Evolutionary conservation across 2,888 invertebrate species (phyloP), one percentile per base, ranked within the genome.

Genomic region (Drosophila glabriapex): DNA sequence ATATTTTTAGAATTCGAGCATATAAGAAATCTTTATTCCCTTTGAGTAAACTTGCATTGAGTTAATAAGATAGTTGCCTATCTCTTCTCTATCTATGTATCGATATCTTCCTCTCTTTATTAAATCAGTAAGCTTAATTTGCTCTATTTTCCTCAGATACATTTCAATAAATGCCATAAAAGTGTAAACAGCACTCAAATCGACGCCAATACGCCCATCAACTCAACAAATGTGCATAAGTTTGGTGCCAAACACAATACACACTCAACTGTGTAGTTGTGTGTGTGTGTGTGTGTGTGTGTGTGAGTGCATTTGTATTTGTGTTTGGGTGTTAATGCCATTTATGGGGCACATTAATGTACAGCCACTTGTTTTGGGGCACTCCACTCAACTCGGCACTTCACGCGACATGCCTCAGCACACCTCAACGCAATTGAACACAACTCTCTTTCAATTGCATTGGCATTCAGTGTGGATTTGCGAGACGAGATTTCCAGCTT

Each of bases 281-380:
- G 68, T 60, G 53, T 64, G 60, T 64, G 60, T 61, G 9, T 49
- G 33, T 29, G 29, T 29, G 28, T 28, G 28, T 28, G 28, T 28
- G 29, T 50, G 62, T 46, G 14, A 16, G 14, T 56, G n/a, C 58
- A 25, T 43, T 33, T 25, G n/a, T 29, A 29, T 66, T 66, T 63
- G 54, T 65, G 61, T 62, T 10, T 43, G 33, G 41, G 62, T 58
- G 56, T 35, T 39, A 39, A 68, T 56, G 56, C 80, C 80, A 73
- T 74, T 88, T 80, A 72, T 82, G 70, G 74, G 39, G 61, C 29
- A 73, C 58, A 75, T 85, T 85, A 78, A 88, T 68, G 80, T 66
- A 54, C 53, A 54, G 58, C 56, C 67, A 73, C 73, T 72, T 72
- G 65, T 69, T 66, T 67, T 76, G 61, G 66, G 46, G 59, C 71